Percentiles rank a stretch among this genome's conserved stretches.
These are phyloP conservation scores for Netelia melanura DNA, from an alignment of 2,888 invertebrate species.

Conservation along the genomic window DNA sequence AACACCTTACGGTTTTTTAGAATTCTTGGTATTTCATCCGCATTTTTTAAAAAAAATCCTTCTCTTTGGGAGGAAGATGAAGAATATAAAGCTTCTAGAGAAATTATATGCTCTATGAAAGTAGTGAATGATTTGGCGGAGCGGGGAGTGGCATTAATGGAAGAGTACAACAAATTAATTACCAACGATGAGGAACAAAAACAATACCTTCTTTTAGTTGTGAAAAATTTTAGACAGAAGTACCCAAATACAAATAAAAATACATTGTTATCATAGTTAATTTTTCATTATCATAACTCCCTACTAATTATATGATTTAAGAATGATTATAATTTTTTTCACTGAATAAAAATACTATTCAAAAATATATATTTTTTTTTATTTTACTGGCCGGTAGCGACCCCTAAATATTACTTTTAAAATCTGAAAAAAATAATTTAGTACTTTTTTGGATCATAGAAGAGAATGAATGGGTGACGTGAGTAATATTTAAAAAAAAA, in stretches of 20 bases:
- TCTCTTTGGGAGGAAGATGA: slow-evolving; percentile 15
- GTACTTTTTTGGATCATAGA: neutral
- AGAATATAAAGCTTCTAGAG: slow-evolving; percentile 11
- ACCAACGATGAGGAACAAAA: slow-evolving; percentile 38
- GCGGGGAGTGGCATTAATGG: slow-evolving; percentile 25
- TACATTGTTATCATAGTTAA: neutral
- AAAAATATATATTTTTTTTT: neutral
- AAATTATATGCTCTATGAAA: neutral
- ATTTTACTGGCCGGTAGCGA: neutral
- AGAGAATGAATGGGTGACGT: neutral
- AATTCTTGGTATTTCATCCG: neutral
- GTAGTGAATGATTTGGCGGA: slow-evolving; percentile 49
- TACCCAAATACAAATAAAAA: neutral
- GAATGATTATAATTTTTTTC: neutral
- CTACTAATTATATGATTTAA: neutral
- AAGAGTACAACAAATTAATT: slow-evolving; percentile 20
- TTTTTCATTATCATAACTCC: neutral
- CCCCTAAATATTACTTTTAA: neutral
- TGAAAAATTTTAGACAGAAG: neutral
- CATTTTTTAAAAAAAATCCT: slow-evolving; percentile 21
- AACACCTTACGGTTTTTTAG: slow-evolving; percentile 10
- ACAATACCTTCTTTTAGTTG: slow-evolving; percentile 11
- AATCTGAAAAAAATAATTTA: neutral
- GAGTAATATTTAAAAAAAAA: neutral
- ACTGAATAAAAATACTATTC: neutral